Evolutionary conservation across 2,113 vertebrate genomes (phyloP).

Genomic region (Eulemur rufifrons): DNA sequence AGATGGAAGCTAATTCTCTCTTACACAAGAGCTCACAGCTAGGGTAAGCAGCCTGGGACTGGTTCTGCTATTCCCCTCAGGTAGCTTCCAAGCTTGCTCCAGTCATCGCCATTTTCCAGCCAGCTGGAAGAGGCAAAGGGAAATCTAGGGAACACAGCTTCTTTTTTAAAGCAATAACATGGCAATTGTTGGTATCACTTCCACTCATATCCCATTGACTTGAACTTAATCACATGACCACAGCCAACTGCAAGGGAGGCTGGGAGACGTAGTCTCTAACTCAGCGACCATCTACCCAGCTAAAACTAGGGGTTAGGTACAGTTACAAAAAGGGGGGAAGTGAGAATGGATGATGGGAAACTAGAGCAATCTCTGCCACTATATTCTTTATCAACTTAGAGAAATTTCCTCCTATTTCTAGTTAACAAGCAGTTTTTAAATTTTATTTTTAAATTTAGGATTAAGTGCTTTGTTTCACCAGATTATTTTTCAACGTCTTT

Average conservation of each 20-base stretch:
- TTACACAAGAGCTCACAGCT: neutral
- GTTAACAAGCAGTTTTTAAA: neutral
- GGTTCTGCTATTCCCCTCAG: neutral
- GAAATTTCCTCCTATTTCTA: neutral
- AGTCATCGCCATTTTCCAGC: neutral
- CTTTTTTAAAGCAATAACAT: neutral
- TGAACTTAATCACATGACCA: neutral
- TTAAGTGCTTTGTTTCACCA: neutral
- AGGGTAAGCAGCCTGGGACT: neutral
- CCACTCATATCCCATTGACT: neutral
- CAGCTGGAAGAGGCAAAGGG: neutral
- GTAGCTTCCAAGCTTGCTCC: neutral
- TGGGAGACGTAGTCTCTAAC: constrained; percentile 8
- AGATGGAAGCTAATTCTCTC: neutral
- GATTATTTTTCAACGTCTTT: neutral
- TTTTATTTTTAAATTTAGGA: neutral
- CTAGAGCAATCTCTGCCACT: neutral
- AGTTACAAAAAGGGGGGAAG: neutral
- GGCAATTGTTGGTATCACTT: neutral
- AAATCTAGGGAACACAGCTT: neutral
- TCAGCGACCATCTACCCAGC: neutral
- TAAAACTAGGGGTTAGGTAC: neutral
- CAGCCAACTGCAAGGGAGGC: neutral
- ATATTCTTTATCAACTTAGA: neutral
- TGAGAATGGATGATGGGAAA: neutral